Percentiles rank a stretch among this genome's conserved stretches.
Conservation (phyloP, 2,113 vertebrate species). For the Pipra filicauda region DNA sequence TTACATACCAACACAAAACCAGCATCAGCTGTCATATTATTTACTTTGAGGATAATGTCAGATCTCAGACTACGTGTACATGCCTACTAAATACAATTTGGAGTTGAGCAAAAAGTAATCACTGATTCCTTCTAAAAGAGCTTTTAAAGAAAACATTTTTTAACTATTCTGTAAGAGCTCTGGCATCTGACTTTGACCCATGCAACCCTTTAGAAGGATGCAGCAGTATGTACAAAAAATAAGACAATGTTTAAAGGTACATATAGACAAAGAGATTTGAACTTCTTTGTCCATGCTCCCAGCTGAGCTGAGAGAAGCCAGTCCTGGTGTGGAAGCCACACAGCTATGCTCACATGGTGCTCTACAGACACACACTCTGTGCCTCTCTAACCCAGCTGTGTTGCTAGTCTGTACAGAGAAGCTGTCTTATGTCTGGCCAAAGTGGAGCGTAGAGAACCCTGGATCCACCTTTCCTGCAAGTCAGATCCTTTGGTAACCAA, state of each 20-base stretch:
- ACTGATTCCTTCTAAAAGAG: not conserved
- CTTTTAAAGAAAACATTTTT: not conserved
- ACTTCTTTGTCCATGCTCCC: not conserved
- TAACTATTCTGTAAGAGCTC: not conserved
- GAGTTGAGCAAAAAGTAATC: not conserved
- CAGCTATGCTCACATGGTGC: not conserved
- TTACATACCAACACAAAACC: constrained; percentile 49
- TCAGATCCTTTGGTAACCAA: not conserved
- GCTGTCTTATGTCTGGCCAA: not conserved
- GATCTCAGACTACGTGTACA: constrained; percentile 18
- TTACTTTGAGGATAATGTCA: constrained; percentile 54
- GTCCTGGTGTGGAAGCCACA: not conserved
- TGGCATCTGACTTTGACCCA: not conserved
- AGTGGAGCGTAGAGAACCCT: not conserved
- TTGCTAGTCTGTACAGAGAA: not conserved
- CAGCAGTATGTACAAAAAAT: not conserved
- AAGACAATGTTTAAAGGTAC: not conserved
- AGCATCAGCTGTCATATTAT: constrained; percentile 59
- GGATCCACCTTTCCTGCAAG: not conserved
- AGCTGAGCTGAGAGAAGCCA: not conserved
- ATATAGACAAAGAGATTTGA: not conserved
- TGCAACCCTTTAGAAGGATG: not conserved
- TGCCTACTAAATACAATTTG: constrained; percentile 47
- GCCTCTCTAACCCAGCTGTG: not conserved
- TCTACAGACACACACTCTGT: rapidly evolving